Conservation (phyloP, 2,113 vertebrate species). For the Lota lota region DNA sequence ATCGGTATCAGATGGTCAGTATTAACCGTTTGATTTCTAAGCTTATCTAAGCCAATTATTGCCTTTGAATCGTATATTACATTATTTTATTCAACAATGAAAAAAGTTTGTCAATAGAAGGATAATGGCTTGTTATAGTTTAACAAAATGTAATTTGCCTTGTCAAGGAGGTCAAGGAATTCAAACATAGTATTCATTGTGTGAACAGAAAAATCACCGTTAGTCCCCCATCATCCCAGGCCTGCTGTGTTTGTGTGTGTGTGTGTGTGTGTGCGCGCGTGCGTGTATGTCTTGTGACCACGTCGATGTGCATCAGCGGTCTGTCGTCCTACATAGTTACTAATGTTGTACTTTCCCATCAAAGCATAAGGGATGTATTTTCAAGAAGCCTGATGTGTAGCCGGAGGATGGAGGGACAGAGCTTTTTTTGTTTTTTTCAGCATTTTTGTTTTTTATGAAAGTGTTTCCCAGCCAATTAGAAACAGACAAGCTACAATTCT, state of each 20-base stretch:
- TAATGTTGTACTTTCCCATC: neutral
- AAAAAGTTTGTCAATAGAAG: too few species aligned
- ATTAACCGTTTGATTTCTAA: too few species aligned
- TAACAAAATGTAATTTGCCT: neutral
- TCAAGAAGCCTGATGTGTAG: too few species aligned
- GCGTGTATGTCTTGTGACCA: slow-evolving; percentile 31
- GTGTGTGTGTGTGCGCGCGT: slow-evolving; percentile 29
- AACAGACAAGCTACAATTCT: too few species aligned
- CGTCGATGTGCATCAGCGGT: too few species aligned
- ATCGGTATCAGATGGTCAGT: too few species aligned
- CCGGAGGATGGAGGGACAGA: slow-evolving; percentile 22
- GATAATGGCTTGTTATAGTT: neutral
- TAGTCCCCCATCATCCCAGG: slow-evolving; percentile 20
- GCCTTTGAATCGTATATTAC: too few species aligned
- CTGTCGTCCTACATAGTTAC: neutral
- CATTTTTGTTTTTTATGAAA: too few species aligned
- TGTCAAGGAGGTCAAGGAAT: slow-evolving; percentile 20
- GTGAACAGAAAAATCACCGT: slow-evolving; percentile 52
- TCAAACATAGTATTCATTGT: slow-evolving; percentile 31
- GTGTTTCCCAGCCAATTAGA: too few species aligned
- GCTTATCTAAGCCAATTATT: too few species aligned
- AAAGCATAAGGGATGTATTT: neutral
- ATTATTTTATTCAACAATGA: too few species aligned
- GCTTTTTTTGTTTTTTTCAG: neutral
- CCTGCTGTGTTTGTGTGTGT: slow-evolving; percentile 34